Evolutionary conservation across 2,113 vertebrate species (phyloP), one percentile per base, ranked within the genome.

Genomic region (Gymnogyps californianus): DNA sequence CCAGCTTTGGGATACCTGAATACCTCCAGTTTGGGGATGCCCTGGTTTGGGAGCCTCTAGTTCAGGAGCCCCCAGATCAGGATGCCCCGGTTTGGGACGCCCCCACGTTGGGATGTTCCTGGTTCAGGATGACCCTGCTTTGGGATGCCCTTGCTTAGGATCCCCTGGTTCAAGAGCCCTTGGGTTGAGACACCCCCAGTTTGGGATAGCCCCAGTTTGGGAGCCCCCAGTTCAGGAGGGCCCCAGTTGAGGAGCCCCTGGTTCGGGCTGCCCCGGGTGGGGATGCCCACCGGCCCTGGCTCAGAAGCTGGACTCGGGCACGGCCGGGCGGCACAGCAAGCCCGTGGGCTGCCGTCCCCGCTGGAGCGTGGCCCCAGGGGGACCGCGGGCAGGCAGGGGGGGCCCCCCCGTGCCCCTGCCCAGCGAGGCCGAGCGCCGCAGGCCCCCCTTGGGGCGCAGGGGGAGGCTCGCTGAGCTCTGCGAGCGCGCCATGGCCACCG

Each of bases 261-360:
- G 6, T 9, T n/a, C 3, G 8, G 54, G 65, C 21, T 47, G 42
- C 21, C 40, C 52, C 2, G 17, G 17, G 52, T 8, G 32, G 17
- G 3, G 75, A 13, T 26, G 26, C 4, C 18, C 29, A 11, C 29
- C 0, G 1, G 8, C 26, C 5, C 0, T 0, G 51, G 69, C 81
- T 99, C 97, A 99, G 97, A 99, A 99, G 97, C 99, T 99, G 71
- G 99, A 99, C 83, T 99, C 98, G 0, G 98, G 98, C 47, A 99
- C 98, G 0, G 96, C 85, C 31, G 93, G 81, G 72, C 96, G 97
- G 81, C 98, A 98, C 88, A 99, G 98, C 12, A 98, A 98, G 12
- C 97, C 97, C 38, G 96, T 97, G 78, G 98, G 98, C 96, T 98
- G 99, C 79, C 96, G 98, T 5, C 98, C 97, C 77, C 98, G 96